A percentile compares a stretch with the other conserved stretches of the same genome.
These are phyloP conservation scores for Megaleporinus macrocephalus DNA, from an alignment of 2,113 vertebrate genomes.

Conservation along the genomic window DNA sequence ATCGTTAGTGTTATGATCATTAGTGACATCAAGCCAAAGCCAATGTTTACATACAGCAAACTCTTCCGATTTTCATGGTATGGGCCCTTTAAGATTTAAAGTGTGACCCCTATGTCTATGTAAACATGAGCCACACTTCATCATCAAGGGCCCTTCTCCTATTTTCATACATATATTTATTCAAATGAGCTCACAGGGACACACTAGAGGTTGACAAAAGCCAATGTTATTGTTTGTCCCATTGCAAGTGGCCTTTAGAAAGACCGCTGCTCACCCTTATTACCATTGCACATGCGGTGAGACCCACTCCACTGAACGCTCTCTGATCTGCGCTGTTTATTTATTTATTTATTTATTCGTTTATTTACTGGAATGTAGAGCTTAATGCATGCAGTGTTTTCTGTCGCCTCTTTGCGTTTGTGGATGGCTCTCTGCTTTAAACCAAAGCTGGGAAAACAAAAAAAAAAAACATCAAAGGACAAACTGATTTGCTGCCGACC, in stretches of 20 bases:
- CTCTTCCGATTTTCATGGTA: no score
- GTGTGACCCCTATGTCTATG: background rate
- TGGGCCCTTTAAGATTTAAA: background rate
- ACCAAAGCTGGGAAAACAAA: background rate
- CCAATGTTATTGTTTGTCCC: background rate
- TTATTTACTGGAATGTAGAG: background rate
- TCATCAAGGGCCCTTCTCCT: background rate
- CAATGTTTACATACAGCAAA: no score
- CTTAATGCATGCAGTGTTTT: background rate
- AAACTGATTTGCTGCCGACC: conserved; percentile 2
- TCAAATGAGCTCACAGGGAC: background rate
- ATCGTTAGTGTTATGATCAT: no score
- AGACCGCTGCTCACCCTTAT: background rate
- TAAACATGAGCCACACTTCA: background rate
- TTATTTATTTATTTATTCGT: background rate
- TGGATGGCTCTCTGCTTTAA: background rate
- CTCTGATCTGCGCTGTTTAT: background rate
- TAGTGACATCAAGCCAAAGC: no score
- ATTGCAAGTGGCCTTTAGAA: conserved; percentile 3
- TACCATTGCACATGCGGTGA: background rate
- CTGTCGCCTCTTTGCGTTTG: background rate
- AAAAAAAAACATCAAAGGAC: conserved; percentile 18
- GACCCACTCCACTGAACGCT: background rate
- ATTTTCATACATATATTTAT: background rate
- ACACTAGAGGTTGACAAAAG: background rate